phyloP scores from a whole-genome alignment of 2,888 invertebrate genomes.

The Drosophila bunnanda region DNA sequence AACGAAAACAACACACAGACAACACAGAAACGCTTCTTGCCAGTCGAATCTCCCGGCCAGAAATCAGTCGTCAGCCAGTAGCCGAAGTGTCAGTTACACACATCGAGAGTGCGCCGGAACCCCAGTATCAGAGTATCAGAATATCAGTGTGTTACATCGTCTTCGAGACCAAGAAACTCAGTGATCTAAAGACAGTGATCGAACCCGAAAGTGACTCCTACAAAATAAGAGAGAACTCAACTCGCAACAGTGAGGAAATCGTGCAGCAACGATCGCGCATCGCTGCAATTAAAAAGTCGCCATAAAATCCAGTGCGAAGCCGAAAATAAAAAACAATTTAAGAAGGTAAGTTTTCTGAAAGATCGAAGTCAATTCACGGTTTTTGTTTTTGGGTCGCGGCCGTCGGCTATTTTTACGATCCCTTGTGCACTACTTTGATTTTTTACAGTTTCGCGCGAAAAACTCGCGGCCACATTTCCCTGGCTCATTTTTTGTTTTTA shows the following conservation, averaged over 20 bases:
- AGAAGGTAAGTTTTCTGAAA: slow-evolving; percentile 64
- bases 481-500: slow-evolving; percentile 36
- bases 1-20: slow-evolving; percentile 50
- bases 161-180: slow-evolving; percentile 14
- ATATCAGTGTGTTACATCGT: slow-evolving; percentile 3
- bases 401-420: slow-evolving; percentile 73
- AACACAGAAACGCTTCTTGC: slow-evolving; percentile 82
- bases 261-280: slow-evolving; percentile 40
- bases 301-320: slow-evolving; percentile 47
- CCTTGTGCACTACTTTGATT: slow-evolving; percentile 77
- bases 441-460: slow-evolving; percentile 76
- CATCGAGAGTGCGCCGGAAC: slow-evolving; percentile 30
- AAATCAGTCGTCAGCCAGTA: slow-evolving; percentile 83
- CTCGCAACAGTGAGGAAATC: slow-evolving; percentile 25
- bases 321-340: slow-evolving; percentile 18
- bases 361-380: slow-evolving; percentile 46
- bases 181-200: slow-evolving; percentile 54
- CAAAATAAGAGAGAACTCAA: slow-evolving; percentile 16
- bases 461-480: slow-evolving; percentile 40
- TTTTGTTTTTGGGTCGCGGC: slow-evolving; percentile 47
- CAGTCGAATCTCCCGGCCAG: slow-evolving; percentile 76
- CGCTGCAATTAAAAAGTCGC: slow-evolving; percentile 70
- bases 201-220: slow-evolving; percentile 47
- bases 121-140: neutral
- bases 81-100: slow-evolving; percentile 82